Evolutionary conservation across 2,888 invertebrate genomes (phyloP).

Genomic region (Diarsia rubi): DNA sequence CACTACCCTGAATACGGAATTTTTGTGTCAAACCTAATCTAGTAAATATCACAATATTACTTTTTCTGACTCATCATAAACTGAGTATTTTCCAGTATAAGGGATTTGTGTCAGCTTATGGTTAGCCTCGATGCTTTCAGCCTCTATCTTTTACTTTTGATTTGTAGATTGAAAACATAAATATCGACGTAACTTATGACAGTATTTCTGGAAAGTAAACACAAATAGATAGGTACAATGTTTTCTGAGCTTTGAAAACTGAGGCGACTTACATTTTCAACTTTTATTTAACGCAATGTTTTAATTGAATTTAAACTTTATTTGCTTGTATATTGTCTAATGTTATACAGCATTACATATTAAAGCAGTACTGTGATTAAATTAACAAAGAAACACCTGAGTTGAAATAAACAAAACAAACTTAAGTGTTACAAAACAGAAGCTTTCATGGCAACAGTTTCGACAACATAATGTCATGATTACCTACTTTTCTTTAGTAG

Average conservation of each 20-base stretch:
- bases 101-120: slow-evolving; percentile 8
- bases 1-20: slow-evolving; percentile 80
- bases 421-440: slow-evolving; percentile 45
- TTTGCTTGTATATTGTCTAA: neutral
- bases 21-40: slow-evolving; percentile 66
- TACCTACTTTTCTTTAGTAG: slow-evolving; percentile 54
- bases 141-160: neutral
- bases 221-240: neutral
- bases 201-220: neutral
- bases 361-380: slow-evolving; percentile 16
- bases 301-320: neutral
- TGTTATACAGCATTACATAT: slow-evolving; percentile 27
- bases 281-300: neutral
- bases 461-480: slow-evolving; percentile 46
- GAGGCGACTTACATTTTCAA: neutral
- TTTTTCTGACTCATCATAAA: slow-evolving; percentile 26
- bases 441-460: slow-evolving; percentile 52
- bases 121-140: neutral
- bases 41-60: slow-evolving; percentile 46
- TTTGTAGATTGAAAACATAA: neutral
- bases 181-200: neutral
- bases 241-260: neutral
- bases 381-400: slow-evolving; percentile 34
- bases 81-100: slow-evolving; percentile 15
- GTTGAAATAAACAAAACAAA: slow-evolving; percentile 36